Evolutionary conservation across 2,113 vertebrate genomes (phyloP).

Genomic region (Polypterus senegalus): DNA sequence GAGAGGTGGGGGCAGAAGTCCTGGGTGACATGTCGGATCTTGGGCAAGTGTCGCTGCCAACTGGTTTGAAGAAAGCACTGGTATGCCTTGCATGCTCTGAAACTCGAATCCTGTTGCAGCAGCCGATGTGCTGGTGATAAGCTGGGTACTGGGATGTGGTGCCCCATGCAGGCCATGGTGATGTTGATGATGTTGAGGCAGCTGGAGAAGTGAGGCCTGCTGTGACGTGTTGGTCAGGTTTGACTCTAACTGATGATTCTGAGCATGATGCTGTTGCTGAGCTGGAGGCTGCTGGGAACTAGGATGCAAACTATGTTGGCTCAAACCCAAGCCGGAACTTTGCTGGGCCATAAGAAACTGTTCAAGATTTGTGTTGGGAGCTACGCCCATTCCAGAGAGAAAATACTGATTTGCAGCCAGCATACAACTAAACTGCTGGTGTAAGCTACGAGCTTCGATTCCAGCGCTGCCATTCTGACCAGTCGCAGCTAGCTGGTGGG

Average conservation of each 20-base stretch:
- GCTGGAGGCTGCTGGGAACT: constrained; percentile 48
- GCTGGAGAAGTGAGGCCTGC: constrained; percentile 28
- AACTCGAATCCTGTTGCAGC: constrained; percentile 50
- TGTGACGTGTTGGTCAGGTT: constrained; percentile 46
- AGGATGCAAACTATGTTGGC: constrained; percentile 44
- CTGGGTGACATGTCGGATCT: constrained; percentile 43
- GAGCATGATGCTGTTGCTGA: constrained; percentile 40
- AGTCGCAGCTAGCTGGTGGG: constrained; percentile 60
- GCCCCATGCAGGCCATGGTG: constrained; percentile 26
- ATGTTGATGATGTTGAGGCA: constrained; percentile 53
- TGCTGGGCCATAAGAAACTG: constrained; percentile 53
- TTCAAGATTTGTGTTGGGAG: constrained; percentile 59
- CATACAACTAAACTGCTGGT: constrained; percentile 70
- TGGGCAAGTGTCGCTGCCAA: constrained; percentile 61
- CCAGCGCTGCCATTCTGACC: constrained; percentile 49
- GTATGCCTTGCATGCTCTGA: constrained; percentile 45
- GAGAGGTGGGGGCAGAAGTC: constrained; percentile 52
- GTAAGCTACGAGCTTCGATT: constrained; percentile 60
- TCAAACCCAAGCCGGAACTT: constrained; percentile 54
- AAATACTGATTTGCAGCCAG: constrained; percentile 67
- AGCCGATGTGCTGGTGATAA: constrained; percentile 46
- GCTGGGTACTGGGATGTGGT: constrained; percentile 50
- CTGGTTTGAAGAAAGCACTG: constrained; percentile 62
- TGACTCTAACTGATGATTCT: constrained; percentile 41
- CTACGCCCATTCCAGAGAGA: constrained; percentile 48